phyloP scores from a whole-genome alignment of 1,140 invertebrate species.

The Sinonovacula constricta region DNA sequence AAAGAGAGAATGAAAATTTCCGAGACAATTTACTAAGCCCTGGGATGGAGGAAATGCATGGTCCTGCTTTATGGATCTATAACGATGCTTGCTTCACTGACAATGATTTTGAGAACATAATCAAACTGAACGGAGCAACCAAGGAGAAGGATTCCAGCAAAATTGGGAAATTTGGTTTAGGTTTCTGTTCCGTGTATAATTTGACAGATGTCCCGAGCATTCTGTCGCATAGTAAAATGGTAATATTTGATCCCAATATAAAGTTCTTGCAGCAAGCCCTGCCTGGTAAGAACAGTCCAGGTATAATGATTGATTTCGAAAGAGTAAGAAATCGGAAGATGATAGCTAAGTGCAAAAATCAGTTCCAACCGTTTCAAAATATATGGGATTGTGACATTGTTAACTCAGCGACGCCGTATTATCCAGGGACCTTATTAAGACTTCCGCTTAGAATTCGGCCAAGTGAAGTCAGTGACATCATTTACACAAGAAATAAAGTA shows the following conservation, averaged over 20 bases:
- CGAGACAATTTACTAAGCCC: slow-evolving; percentile 60
- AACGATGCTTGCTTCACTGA: no score
- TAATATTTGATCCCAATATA: slow-evolving; percentile 45
- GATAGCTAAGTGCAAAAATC: slow-evolving; percentile 30
- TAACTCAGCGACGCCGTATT: slow-evolving; percentile 11
- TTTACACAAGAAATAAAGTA: slow-evolving; percentile 65
- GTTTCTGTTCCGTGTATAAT: slow-evolving; percentile 45
- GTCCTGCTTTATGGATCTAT: no score
- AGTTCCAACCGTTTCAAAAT: slow-evolving; percentile 59
- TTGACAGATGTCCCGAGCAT: slow-evolving; percentile 44
- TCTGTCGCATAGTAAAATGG: slow-evolving; percentile 14
- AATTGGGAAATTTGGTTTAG: no score
- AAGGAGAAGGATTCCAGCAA: no score
- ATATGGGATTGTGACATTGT: slow-evolving; percentile 66
- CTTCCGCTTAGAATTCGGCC: slow-evolving; percentile 69
- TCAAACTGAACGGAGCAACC: slow-evolving; percentile 51
- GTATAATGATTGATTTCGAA: no score
- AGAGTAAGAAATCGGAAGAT: no score
- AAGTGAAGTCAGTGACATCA: slow-evolving; percentile 66
- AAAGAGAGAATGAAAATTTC: slow-evolving; percentile 58
- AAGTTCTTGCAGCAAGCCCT: no score
- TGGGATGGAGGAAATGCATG: slow-evolving; percentile 57
- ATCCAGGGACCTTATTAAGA: slow-evolving; percentile 70
- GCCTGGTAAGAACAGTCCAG: no score
- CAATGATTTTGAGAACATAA: slow-evolving; percentile 67